Conservation (phyloP, 2,113 vertebrate species). For the Ictidomys tridecemlineatus region DNA sequence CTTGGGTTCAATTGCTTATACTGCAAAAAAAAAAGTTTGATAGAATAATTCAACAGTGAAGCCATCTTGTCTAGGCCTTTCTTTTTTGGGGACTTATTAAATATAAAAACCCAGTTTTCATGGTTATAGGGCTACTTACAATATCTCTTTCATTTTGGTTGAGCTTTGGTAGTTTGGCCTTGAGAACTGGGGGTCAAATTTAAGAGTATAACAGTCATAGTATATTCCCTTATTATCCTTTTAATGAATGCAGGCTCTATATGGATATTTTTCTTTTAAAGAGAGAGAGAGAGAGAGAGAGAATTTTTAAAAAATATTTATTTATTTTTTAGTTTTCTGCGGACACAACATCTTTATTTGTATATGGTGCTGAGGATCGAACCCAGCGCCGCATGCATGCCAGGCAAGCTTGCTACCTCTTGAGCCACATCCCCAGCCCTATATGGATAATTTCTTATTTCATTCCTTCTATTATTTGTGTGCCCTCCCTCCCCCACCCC, state of each 20-base stretch:
- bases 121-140: background rate
- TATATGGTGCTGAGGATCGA: too few relatives aligned
- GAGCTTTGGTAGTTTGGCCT: background rate
- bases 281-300: too few relatives aligned
- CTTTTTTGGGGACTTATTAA: background rate
- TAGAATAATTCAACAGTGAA: background rate
- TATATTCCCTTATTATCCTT: background rate
- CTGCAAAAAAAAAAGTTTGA: too few relatives aligned
- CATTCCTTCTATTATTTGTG: background rate
- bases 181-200: background rate
- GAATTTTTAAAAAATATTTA: too few relatives aligned
- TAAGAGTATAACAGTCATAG: background rate
- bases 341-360: too few relatives aligned
- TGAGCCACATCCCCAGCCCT: too few relatives aligned
- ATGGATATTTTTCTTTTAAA: background rate
- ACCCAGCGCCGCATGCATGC: too few relatives aligned
- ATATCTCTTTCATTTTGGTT: conserved; percentile 21
- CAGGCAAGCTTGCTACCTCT: too few relatives aligned
- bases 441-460: background rate
- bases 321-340: too few relatives aligned
- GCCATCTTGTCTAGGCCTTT: background rate
- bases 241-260: background rate
- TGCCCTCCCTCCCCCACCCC: background rate
- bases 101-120: conserved; percentile 4
- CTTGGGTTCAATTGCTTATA: too few relatives aligned